These are phyloP conservation scores for Caenorhabditis virilis DNA, from an alignment of 2,888 invertebrate species.

Conservation along the genomic window DNA sequence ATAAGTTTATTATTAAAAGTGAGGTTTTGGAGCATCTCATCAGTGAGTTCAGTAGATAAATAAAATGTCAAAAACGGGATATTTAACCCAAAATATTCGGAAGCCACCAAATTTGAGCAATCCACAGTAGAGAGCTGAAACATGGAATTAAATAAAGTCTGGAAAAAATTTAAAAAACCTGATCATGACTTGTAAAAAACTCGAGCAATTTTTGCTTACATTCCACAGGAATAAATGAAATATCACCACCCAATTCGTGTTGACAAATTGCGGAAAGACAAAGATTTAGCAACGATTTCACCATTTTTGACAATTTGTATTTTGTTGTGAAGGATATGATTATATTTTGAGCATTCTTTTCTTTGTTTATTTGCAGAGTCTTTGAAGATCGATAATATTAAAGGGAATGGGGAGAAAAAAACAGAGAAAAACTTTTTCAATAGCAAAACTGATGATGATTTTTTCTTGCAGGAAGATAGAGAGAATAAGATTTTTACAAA, in stretches of 20 bases:
- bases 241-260: constrained; percentile 47
- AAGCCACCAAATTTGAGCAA: constrained; percentile 54
- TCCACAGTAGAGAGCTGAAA: constrained; percentile 54
- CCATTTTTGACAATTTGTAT: constrained; percentile 34
- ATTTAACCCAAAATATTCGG: constrained; percentile 57
- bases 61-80: constrained; percentile 61
- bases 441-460: no score
- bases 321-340: no score
- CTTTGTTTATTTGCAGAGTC: no score
- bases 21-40: constrained; percentile 49
- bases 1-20: constrained; percentile 54
- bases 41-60: constrained; percentile 51
- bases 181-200: constrained; percentile 65
- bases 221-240: constrained; percentile 58
- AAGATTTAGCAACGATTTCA: constrained; percentile 57
- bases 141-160: no score
- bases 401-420: no score
- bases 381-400: no score
- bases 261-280: constrained; percentile 59
- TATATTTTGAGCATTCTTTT: no score
- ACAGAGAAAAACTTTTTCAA: no score
- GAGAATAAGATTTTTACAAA: no score
- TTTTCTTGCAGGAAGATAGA: no score
- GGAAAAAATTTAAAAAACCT: constrained; percentile 41
- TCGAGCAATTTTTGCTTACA: constrained; percentile 62